Evolutionary conservation across 2,888 invertebrate species (phyloP).

Genomic region (Acanthosepion lycidas): DNA sequence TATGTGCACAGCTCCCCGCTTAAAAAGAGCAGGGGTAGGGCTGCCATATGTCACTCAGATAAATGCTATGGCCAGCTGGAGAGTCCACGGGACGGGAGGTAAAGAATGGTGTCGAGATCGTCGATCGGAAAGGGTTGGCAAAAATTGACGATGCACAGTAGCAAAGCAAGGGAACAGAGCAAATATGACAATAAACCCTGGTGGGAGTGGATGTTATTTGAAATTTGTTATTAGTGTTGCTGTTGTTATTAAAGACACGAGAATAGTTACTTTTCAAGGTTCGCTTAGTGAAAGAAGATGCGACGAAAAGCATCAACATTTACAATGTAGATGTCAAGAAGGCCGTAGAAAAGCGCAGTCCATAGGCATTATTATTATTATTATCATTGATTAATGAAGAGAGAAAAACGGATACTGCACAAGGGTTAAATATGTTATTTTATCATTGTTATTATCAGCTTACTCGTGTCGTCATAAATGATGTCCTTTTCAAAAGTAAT

Average conservation of each 20-base stretch:
- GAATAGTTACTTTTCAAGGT: background rate
- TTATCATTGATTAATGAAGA: no score
- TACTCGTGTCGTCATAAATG: no score
- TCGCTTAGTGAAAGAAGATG: background rate
- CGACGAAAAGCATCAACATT: background rate
- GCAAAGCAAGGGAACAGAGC: background rate
- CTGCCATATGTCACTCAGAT: constrained; percentile 43
- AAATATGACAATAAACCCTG: background rate
- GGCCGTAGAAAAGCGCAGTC: background rate
- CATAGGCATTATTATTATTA: no score
- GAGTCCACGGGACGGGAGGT: background rate
- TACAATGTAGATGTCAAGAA: background rate
- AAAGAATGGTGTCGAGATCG: background rate
- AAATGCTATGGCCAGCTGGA: background rate
- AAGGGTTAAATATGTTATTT: no score
- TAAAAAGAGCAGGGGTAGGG: constrained; percentile 25
- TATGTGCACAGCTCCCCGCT: background rate
- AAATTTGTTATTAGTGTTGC: background rate
- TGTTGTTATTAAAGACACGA: background rate
- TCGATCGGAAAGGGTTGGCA: background rate
- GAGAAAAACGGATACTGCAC: no score
- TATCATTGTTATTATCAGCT: no score
- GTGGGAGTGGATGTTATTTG: background rate
- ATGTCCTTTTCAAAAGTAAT: no score
- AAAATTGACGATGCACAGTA: background rate